Conservation (phyloP, 2,113 vertebrate species). For the Chloebia gouldiae region DNA sequence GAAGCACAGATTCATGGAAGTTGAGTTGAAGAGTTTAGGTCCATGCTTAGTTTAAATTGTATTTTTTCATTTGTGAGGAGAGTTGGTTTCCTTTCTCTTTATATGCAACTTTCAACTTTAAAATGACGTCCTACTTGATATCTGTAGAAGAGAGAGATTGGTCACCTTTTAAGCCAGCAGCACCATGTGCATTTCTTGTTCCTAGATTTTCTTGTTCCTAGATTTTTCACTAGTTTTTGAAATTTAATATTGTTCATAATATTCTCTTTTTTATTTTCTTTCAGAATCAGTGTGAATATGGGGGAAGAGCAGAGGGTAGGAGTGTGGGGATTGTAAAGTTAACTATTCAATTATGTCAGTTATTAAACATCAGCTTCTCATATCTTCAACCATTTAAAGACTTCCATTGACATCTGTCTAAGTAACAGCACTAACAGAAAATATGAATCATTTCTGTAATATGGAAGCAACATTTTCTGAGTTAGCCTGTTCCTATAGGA, state of each 20-base stretch:
- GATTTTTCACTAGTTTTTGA: background rate
- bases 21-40: background rate
- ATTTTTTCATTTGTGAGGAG: background rate
- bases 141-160: background rate
- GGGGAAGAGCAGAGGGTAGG: background rate
- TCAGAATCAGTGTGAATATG: background rate
- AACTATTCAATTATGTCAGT: background rate
- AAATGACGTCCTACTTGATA: background rate
- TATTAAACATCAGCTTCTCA: background rate
- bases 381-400: background rate
- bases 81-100: background rate
- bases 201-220: background rate
- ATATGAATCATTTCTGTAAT: constrained; percentile 2
- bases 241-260: background rate
- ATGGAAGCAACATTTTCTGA: background rate
- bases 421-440: background rate
- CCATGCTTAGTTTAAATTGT: background rate
- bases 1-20: background rate
- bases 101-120: background rate
- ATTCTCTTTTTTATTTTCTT: background rate
- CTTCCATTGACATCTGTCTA: background rate
- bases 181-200: background rate
- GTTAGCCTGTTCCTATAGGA: background rate
- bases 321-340: background rate
- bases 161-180: background rate